phyloP scores from a whole-genome alignment of 2,113 vertebrate species.

The Platichthys stellatus region DNA sequence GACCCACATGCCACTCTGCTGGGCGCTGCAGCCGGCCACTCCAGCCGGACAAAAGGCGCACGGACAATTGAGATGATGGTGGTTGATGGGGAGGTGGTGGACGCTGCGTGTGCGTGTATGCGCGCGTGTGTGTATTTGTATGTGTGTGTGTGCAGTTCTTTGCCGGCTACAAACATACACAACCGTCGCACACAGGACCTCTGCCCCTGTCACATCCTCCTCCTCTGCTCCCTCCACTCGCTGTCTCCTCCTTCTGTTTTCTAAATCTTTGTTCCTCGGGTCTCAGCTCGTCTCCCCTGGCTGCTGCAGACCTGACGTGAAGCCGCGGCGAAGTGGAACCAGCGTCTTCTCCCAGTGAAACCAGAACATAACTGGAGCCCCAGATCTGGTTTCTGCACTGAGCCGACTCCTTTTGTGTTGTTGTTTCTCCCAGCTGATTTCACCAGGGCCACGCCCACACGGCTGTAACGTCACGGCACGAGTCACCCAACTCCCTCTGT shows the following conservation, averaged over 20 bases:
- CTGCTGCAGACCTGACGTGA: not conserved
- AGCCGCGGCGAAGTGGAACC: not conserved
- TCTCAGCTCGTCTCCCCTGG: not conserved
- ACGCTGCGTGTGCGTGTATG: too few species aligned
- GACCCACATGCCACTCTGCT: slow-evolving; percentile 85
- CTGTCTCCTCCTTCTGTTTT: not conserved
- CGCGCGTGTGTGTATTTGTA: too few species aligned
- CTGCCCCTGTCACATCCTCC: slow-evolving; percentile 67
- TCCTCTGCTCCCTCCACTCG: slow-evolving; percentile 8
- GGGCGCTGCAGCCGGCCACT: slow-evolving; percentile 68
- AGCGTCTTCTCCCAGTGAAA: slow-evolving; percentile 1
- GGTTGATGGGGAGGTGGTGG: too few species aligned
- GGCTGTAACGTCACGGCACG: slow-evolving; percentile 68
- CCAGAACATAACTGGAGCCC: slow-evolving; percentile 37
- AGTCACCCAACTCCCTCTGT: slow-evolving; percentile 29
- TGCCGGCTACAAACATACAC: slow-evolving; percentile 8
- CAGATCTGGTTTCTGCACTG: slow-evolving; percentile 7
- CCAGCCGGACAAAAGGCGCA: slow-evolving; percentile 65
- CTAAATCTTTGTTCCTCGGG: not conserved
- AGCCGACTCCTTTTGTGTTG: slow-evolving; percentile 72
- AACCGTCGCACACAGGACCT: slow-evolving; percentile 41
- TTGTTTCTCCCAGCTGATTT: slow-evolving; percentile 83
- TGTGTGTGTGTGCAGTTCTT: too few species aligned
- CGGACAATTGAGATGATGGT: slow-evolving; percentile 4
- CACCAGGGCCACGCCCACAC: slow-evolving; percentile 70